Evolutionary conservation across 2,113 vertebrate genomes (phyloP).

Genomic region (Gnathonemus echidnorhynchus): DNA sequence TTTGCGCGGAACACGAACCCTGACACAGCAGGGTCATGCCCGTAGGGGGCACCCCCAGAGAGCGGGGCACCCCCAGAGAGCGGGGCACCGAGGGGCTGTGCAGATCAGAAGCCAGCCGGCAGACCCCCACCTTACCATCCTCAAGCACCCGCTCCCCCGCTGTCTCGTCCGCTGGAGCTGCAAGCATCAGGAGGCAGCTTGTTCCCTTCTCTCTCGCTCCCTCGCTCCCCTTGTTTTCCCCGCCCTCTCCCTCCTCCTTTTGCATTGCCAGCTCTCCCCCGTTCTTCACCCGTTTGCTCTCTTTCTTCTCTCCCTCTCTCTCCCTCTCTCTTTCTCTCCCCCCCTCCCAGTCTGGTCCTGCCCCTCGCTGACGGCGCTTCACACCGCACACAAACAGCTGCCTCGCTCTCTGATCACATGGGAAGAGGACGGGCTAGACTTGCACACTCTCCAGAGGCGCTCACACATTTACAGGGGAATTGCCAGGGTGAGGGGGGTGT

Average conservation of each 20-base stretch:
- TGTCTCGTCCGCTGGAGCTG: constrained; percentile 56
- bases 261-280: constrained; percentile 28
- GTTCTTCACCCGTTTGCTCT: constrained; percentile 19
- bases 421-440: neutral
- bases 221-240: constrained; percentile 21
- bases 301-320: constrained; percentile 13
- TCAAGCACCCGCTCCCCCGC: constrained; percentile 69
- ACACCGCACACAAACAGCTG: neutral
- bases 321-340: constrained; percentile 38
- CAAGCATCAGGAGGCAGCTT: constrained; percentile 61
- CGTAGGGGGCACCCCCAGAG: constrained; percentile 62
- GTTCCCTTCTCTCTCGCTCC: constrained; percentile 35
- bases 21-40: constrained; percentile 60
- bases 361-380: constrained; percentile 8
- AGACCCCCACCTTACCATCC: constrained; percentile 79
- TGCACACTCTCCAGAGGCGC: constrained; percentile 8
- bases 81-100: constrained; percentile 61
- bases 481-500: neutral
- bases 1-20: constrained; percentile 45
- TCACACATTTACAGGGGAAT: constrained; percentile 19
- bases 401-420: constrained; percentile 15
- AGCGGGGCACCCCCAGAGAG: constrained; percentile 54
- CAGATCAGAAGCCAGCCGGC: constrained; percentile 68
- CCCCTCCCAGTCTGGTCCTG: constrained; percentile 36
- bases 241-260: constrained; percentile 31